Percentiles rank a stretch among this genome's conserved stretches.
Evolutionary conservation across 1,140 invertebrate genomes (phyloP).

Genomic region (Halotydeus destructor): DNA sequence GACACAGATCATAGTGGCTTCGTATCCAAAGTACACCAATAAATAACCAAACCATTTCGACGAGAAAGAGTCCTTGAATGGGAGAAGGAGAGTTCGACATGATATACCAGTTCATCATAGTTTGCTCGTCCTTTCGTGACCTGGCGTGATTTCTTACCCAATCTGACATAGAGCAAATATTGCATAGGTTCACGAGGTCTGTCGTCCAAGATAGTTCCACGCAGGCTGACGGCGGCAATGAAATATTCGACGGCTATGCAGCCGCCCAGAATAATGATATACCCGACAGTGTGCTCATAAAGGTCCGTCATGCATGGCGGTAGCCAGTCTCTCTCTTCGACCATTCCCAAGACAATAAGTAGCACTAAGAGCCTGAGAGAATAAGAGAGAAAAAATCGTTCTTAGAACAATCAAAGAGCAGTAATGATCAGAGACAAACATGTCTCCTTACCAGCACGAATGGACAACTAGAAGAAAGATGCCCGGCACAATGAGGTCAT

Average conservation of each 20-base stretch:
- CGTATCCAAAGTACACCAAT: slow-evolving; percentile 50
- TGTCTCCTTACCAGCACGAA: slow-evolving; percentile 44
- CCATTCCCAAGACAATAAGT: slow-evolving; percentile 36
- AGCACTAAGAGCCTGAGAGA: slow-evolving; percentile 29
- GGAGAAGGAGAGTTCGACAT: too few relatives aligned
- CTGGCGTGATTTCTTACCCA: slow-evolving; percentile 37
- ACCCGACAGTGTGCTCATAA: slow-evolving; percentile 45
- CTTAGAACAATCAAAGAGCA: too few relatives aligned
- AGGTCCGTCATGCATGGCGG: slow-evolving; percentile 26
- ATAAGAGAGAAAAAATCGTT: background rate
- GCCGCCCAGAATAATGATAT: slow-evolving; percentile 40
- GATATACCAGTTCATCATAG: too few relatives aligned
- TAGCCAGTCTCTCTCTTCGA: slow-evolving; percentile 31
- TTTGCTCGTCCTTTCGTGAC: too few relatives aligned
- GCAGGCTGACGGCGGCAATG: slow-evolving; percentile 49
- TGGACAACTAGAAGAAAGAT: slow-evolving; percentile 50
- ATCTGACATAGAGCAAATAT: slow-evolving; percentile 54
- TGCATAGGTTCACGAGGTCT: slow-evolving; percentile 48
- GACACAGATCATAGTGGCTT: slow-evolving; percentile 43
- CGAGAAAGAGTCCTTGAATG: slow-evolving; percentile 44
- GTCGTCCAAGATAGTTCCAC: slow-evolving; percentile 59
- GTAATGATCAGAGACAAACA: slow-evolving; percentile 10
- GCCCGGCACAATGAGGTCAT: slow-evolving; percentile 65
- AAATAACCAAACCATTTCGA: slow-evolving; percentile 52
- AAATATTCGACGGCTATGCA: slow-evolving; percentile 45